Conservation (phyloP, 2,113 vertebrate species). For the Sarotherodon lohbergeri region DNA sequence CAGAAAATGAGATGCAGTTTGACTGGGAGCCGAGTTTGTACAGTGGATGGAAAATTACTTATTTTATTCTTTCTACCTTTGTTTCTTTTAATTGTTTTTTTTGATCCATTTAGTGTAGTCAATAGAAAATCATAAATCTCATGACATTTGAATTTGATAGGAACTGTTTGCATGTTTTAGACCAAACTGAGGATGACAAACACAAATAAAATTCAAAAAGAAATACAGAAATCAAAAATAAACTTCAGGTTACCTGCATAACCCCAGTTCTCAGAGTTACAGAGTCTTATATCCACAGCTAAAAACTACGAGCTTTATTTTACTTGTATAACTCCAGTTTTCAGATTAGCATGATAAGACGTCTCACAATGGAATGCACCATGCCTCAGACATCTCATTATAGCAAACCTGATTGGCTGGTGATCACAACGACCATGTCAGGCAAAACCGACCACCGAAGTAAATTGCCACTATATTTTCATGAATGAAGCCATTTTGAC, state of each 20-base stretch:
- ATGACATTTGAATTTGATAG: not conserved
- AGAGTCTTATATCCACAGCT: not conserved
- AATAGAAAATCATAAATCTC: not conserved
- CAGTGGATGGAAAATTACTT: not conserved
- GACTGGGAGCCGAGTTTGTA: not conserved
- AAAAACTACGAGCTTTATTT: not conserved
- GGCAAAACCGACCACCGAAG: too few species aligned
- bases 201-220: not conserved
- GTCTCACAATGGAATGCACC: not conserved
- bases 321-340: not conserved
- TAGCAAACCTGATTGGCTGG: not conserved
- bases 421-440: too few species aligned
- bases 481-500: too few species aligned
- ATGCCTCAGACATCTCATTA: not conserved
- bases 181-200: not conserved
- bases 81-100: not conserved
- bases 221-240: not conserved
- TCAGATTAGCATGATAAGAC: not conserved
- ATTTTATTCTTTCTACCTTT: not conserved
- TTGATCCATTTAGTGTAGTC: not conserved
- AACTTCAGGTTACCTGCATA: not conserved
- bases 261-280: not conserved
- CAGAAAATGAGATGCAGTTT: not conserved
- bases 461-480: too few species aligned
- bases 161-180: not conserved